Percentiles rank a stretch among this genome's conserved stretches.
These are phyloP conservation scores for Pandemis heparana DNA, from an alignment of 2,888 invertebrate species.

Conservation along the genomic window DNA sequence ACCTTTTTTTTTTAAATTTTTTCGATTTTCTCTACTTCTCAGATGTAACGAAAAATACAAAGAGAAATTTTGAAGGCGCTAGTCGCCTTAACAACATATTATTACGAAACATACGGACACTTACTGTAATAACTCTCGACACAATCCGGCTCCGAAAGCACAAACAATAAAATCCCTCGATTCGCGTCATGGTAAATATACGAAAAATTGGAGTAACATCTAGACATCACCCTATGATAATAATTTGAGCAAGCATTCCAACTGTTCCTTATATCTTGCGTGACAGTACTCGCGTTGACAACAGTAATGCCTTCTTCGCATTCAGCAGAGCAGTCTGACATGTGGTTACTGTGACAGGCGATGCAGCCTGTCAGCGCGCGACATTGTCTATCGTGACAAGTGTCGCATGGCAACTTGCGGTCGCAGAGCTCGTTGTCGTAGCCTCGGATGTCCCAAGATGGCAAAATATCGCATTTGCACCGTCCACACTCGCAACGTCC, in stretches of 20 bases:
- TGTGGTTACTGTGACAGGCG: constrained; percentile 9
- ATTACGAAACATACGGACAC: not conserved
- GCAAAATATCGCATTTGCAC: constrained; percentile 24
- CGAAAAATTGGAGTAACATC: constrained; percentile 33
- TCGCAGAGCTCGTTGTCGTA: constrained; percentile 21
- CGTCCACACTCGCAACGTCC: constrained; percentile 28
- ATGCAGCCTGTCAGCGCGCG: constrained; percentile 15
- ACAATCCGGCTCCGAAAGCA: constrained; percentile 26
- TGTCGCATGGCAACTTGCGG: constrained; percentile 3
- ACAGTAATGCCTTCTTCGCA: constrained; percentile 5
- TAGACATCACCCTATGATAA: constrained; percentile 28
- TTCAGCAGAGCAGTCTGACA: constrained; percentile 9
- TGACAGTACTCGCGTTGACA: not conserved
- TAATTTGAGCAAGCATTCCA: constrained; percentile 10
- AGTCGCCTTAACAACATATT: too few species aligned
- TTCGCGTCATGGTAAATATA: constrained; percentile 21
- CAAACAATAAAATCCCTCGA: constrained; percentile 12
- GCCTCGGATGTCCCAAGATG: constrained; percentile 32
- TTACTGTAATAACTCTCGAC: constrained; percentile 35
- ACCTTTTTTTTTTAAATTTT: too few species aligned
- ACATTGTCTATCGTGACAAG: constrained; percentile 28
- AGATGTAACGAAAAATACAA: too few species aligned
- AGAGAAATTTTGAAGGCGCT: too few species aligned
- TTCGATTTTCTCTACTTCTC: too few species aligned
- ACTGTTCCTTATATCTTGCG: constrained; percentile 7